Base-by-base conservation (phyloP, 2,888 invertebrate genomes). In the Frankliniella intonsa region DNA sequence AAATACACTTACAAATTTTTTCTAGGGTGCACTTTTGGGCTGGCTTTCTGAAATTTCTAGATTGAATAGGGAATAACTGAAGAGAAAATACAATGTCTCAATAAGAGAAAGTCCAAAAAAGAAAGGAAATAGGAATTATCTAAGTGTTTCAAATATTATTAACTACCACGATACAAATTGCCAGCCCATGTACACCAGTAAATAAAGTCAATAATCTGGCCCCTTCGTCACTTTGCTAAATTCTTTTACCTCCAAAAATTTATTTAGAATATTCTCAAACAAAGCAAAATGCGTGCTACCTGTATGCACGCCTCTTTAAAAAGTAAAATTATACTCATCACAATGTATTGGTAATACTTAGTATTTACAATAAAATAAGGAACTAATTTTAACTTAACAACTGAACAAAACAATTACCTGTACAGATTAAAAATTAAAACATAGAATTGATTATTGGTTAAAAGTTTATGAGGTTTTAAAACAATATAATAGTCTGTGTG, bases 151-250 rank as follows among this genome's bases (percentile, higher is more conserved):
- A 38, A 38, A 38, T 38, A 38, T 3, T 38, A 38, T 3, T 38
- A 38, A 38, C 38, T 38, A 38, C 38, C 5, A 38, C 38, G 5
- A 38, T 38, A 62, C 22, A 12, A 76, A 76, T 1, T 22, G 69
- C 11, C 69, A 76, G 69, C 25, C 25, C 69, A 76, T 25, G 9
- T 25, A 76, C 69, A 76, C n/a, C 22, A 76, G 25, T 25, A 8
- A 76, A 25, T 76, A 8, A 76, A 76, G 69, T 76, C 69, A 76
- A 25, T 76, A 76, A 12, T 76, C 69, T 76, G 69, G 69, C 69
- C 69, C 69, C 69, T 76, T 76, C 69, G 69, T 76, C 69, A 76
- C 69, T 25, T 12, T 22, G 25, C 22, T 12, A 76, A 22, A 76
- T 12, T 7, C 8, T 76, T 22, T 76, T 22, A 25, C 12, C 69